Evolutionary conservation across 1,140 invertebrate genomes (phyloP).

Genomic region (Anastatus disparis): DNA sequence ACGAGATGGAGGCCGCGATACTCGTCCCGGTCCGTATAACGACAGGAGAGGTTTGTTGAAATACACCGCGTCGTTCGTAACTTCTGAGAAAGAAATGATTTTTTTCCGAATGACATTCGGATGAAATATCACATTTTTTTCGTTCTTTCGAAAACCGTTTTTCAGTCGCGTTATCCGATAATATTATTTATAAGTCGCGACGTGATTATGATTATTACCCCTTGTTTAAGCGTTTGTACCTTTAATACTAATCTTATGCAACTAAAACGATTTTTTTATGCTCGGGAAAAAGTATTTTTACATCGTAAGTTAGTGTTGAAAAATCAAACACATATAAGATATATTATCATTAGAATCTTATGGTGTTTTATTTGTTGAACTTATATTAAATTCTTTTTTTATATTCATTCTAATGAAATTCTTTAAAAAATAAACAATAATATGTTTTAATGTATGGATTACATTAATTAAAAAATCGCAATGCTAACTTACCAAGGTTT

Average conservation of each 20-base stretch:
- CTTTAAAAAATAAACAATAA: no score
- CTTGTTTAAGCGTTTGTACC: constrained; percentile 38
- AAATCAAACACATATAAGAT: no score
- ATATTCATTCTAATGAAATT: no score
- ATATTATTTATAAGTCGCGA: background rate
- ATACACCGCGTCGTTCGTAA: constrained; percentile 53
- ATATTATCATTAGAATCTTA: no score
- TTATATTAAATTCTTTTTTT: no score
- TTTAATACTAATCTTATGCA: constrained; percentile 20
- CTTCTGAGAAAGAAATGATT: constrained; percentile 43
- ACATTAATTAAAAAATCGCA: no score
- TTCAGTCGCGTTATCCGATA: background rate
- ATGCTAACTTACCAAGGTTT: no score
- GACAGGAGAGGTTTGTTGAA: constrained; percentile 65
- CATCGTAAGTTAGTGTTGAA: no score
- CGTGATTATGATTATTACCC: constrained; percentile 33
- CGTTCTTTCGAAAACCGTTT: constrained; percentile 5
- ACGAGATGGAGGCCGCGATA: constrained; percentile 64
- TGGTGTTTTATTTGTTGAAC: no score
- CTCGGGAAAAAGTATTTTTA: no score
- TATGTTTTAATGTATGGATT: no score
- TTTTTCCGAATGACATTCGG: constrained; percentile 4
- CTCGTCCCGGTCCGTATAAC: constrained; percentile 66
- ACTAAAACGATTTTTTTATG: constrained; percentile 21
- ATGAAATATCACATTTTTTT: constrained; percentile 7